A percentile compares a stretch with the other conserved stretches of the same genome.
Conservation (phyloP, 2,797 vertebrate species). For the Choloepus didactylus region DNA sequence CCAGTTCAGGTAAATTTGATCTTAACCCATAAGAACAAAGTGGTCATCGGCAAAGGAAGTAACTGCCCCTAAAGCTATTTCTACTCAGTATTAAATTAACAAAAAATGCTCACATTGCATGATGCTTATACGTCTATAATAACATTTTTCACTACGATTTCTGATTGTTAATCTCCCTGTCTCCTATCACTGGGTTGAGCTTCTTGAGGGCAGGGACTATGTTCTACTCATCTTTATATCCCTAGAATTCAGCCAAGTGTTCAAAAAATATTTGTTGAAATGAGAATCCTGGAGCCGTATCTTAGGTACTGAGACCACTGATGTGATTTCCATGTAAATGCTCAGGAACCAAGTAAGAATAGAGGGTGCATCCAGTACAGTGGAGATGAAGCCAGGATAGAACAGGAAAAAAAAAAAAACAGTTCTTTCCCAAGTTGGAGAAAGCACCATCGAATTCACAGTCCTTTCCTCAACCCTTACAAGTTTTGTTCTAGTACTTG, state of each 20-base stretch:
- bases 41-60: conserved; percentile 52
- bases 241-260: neutral
- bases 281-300: conserved; percentile 2
- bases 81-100: conserved; percentile 2
- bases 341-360: neutral
- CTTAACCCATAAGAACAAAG: conserved; percentile 52
- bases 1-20: conserved; percentile 27
- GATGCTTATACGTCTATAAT: conserved; percentile 31
- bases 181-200: neutral
- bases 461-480: neutral
- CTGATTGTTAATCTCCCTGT: conserved; percentile 50
- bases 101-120: neutral
- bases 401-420: neutral
- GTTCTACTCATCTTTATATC: conserved; percentile 4
- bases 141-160: conserved; percentile 54
- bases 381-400: neutral
- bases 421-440: neutral
- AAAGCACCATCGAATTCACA: neutral
- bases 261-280: conserved; percentile 49
- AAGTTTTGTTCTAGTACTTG: conserved; percentile 46
- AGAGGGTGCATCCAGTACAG: neutral
- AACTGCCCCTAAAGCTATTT: conserved; percentile 49
- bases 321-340: conserved; percentile 11
- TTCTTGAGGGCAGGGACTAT: neutral
- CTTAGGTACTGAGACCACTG: neutral